These are phyloP conservation scores for Cryptus armator DNA, from an alignment of 2,888 invertebrate genomes.

Conservation along the genomic window DNA sequence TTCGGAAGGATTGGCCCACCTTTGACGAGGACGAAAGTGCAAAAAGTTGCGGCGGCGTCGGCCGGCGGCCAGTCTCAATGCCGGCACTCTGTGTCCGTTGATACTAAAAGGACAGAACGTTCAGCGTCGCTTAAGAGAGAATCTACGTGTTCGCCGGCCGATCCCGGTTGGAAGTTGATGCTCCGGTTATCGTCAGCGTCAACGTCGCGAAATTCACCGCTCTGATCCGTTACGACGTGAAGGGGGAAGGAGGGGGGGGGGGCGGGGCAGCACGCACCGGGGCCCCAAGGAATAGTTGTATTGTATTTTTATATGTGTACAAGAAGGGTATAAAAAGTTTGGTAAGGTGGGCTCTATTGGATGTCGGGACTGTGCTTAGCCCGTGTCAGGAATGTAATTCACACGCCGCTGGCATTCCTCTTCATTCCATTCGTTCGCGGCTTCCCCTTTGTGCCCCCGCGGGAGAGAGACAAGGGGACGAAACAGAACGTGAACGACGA, in stretches of 20 bases:
- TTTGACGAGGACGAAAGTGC: conserved; percentile 61
- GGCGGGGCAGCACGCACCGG: not conserved
- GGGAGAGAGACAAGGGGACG: conserved; percentile 35
- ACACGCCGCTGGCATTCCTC: conserved; percentile 82
- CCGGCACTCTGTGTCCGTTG: conserved; percentile 26
- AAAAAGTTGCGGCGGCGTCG: conserved; percentile 52
- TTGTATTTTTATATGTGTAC: conserved; percentile 49
- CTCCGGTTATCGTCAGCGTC: conserved; percentile 44
- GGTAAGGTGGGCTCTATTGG: conserved; percentile 75
- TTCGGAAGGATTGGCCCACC: conserved; percentile 60
- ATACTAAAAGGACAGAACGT: conserved; percentile 37
- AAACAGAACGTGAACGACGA: conserved; percentile 32
- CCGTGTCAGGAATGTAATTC: conserved; percentile 84
- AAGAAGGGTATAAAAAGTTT: conserved; percentile 70
- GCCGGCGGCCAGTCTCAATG: conserved; percentile 19
- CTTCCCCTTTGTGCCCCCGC: conserved; percentile 75
- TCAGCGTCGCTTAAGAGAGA: conserved; percentile 33
- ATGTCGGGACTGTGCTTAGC: conserved; percentile 80
- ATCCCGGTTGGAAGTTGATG: conserved; percentile 12
- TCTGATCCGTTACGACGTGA: conserved; percentile 35
- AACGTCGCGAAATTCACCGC: conserved; percentile 38
- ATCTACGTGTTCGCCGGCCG: conserved; percentile 39
- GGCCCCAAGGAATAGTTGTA: conserved; percentile 33
- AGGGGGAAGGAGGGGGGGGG: not conserved
- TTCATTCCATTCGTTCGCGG: conserved; percentile 77